phyloP scores from a whole-genome alignment of 1,140 invertebrate genomes.

The Macrobrachium nipponense region DNA sequence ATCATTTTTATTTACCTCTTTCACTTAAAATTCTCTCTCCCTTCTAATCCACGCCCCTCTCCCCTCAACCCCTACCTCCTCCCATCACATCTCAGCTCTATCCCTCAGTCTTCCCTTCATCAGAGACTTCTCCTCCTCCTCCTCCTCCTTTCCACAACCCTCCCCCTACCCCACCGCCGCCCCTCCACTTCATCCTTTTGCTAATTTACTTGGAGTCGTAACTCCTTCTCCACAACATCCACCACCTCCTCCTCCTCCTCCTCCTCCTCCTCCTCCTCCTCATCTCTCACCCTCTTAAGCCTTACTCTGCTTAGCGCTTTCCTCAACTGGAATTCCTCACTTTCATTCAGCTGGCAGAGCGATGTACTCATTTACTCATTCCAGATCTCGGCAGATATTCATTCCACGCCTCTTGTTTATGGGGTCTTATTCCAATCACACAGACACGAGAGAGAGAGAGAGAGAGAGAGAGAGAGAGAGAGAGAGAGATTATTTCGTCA shows the following conservation, averaged over 20 bases:
- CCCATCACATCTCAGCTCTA: too few species aligned
- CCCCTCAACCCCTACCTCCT: too few species aligned
- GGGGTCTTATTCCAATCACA: too few species aligned
- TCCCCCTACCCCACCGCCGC: not conserved
- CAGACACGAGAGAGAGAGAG: too few species aligned
- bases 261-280: slow-evolving; percentile 20
- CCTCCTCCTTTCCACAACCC: slow-evolving; percentile 3
- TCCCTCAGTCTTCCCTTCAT: not conserved
- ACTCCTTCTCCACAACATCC: not conserved
- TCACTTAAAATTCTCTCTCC: too few species aligned
- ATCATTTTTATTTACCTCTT: too few species aligned
- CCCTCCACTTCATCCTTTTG: not conserved
- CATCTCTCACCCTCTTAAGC: slow-evolving; percentile 15
- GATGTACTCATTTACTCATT: too few species aligned
- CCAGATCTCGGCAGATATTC: too few species aligned
- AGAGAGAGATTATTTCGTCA: too few species aligned
- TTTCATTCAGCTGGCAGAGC: not conserved
- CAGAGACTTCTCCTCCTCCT: not conserved
- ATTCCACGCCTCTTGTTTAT: too few species aligned
- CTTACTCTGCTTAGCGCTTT: not conserved
- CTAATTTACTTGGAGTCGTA: slow-evolving; percentile 10
- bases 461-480: too few species aligned
- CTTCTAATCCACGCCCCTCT: not conserved
- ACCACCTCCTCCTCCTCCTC: slow-evolving; percentile 10
- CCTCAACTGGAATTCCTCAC: slow-evolving; percentile 4